A percentile compares a stretch with the other conserved stretches of the same genome.
Evolutionary conservation across 2,888 invertebrate species (phyloP).

Genomic region (Tetropium fuscum): DNA sequence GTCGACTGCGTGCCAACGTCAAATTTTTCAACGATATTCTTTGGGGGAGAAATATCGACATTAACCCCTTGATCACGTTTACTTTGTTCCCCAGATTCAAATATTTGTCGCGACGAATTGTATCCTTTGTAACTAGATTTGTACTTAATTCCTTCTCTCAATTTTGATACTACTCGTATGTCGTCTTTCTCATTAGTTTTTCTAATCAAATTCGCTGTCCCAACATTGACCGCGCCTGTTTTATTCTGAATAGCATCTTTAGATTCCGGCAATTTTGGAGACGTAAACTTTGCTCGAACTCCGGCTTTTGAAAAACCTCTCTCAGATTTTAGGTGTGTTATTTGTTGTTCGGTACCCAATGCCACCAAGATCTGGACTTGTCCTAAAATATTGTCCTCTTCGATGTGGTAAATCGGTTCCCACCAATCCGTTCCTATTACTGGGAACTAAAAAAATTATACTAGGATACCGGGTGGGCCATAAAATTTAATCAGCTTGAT

Average conservation of each 20-base stretch:
- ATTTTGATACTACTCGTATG: background rate
- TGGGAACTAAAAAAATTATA: conserved; percentile 67
- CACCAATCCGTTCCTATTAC: conserved; percentile 73
- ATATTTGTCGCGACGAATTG: too few species aligned
- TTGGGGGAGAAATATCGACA: background rate
- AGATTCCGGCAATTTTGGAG: background rate
- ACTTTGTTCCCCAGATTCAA: background rate
- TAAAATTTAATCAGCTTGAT: too few species aligned
- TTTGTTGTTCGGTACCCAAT: conserved; percentile 72
- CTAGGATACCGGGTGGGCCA: too few species aligned
- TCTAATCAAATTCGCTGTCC: background rate
- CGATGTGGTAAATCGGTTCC: conserved; percentile 67
- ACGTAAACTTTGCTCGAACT: conserved; percentile 48
- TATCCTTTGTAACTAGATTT: background rate
- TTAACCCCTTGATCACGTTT: conserved; percentile 7
- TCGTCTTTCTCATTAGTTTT: background rate
- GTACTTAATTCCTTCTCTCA: background rate
- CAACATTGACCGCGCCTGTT: background rate
- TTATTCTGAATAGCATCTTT: background rate
- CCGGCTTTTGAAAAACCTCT: conserved; percentile 61
- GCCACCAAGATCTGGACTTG: conserved; percentile 71
- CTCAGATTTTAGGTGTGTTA: conserved; percentile 67
- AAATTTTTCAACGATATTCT: conserved; percentile 20
- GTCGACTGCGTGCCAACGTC: conserved; percentile 47
- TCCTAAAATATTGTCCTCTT: conserved; percentile 66